Base-by-base conservation (phyloP, 2,888 invertebrate species). In the Aspidiotus rigidus region DNA sequence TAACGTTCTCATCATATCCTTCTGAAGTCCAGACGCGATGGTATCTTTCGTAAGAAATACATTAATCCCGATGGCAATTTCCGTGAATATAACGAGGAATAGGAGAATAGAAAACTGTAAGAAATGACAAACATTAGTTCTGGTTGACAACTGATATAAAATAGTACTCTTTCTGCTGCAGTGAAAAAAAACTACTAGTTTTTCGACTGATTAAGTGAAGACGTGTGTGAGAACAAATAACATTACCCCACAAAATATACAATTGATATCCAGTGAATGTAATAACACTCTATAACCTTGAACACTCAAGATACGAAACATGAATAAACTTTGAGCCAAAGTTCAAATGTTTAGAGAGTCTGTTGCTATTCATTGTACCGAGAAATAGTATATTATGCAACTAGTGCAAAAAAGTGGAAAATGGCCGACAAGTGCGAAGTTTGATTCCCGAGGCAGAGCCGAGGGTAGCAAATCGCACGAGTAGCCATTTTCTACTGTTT, bases 81-180 rank as follows among this genome's bases (percentile, higher is more conserved):
- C 67, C 13, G 49, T 53, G 16, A 67, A n/a, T 11, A 67, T 44
- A n/a, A 67, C 49, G 53, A 53, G 10, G 28, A 60, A 59, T 44
- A 67, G 7, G n/a, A 67, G 16, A 7, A 49, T 17, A 10, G 67
- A 67, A 49, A 67, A 67, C 67, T 59, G 41, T 10, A 64, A 64
- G 13, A 57, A 17, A 17, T 53, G n/a, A 17, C 3, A 64, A 49
- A 62, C 16, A 28, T 28, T 28, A 28, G 28, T 28, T 28, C 13
- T 62, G 7, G 41, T 41, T 11, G 7, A 40, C 13, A 13, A 17
- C 16, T 41, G 17, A 17, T 5, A 44, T 15, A 42, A 6, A 15
- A 7, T 40, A 11, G 60, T 60, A 1, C 53, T 53, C 3, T 53
- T 53, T 53, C 5, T 28, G 28, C 28, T 3, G 1, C 53, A 3